A percentile compares a stretch with the other conserved stretches of the same genome.
Conservation (phyloP, 2,797 vertebrate species). For the Protosalanx chinensis region DNA sequence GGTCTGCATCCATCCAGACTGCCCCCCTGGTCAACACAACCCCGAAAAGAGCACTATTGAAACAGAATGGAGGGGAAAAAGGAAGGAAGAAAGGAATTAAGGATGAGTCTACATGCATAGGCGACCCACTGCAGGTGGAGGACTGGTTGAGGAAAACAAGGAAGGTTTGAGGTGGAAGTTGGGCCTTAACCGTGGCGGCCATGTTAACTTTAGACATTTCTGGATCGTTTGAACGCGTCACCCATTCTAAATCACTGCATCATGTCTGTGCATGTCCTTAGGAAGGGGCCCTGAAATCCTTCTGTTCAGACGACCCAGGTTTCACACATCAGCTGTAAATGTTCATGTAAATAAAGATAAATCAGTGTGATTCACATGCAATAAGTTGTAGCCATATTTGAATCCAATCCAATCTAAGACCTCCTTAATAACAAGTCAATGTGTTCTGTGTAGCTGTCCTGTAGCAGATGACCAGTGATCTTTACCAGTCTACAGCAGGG, state of each 20-base stretch:
- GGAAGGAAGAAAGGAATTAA: conserved; percentile 50
- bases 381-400: too few relatives aligned
- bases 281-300: conserved; percentile 26
- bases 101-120: conserved; percentile 52
- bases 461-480: conserved; percentile 50
- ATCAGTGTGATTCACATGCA: conserved; percentile 14
- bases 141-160: conserved; percentile 18
- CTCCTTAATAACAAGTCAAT: too few relatives aligned
- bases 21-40: conserved; percentile 32
- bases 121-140: conserved; percentile 63
- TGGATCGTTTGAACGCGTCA: conserved; percentile 17
- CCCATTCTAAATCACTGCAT: conserved; percentile 18
- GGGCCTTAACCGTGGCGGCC: background rate
- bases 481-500: conserved; percentile 37
- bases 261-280: conserved; percentile 16
- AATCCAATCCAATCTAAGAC: too few relatives aligned
- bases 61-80: conserved; percentile 24
- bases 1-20: background rate
- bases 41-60: conserved; percentile 48
- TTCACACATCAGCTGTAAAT: conserved; percentile 43
- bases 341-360: conserved; percentile 29
- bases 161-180: background rate
- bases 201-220: conserved; percentile 21
- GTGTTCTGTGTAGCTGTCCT: too few relatives aligned
- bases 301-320: conserved; percentile 45